Conservation (phyloP, 2,888 invertebrate genomes). For the Neoitamus cyanurus region DNA sequence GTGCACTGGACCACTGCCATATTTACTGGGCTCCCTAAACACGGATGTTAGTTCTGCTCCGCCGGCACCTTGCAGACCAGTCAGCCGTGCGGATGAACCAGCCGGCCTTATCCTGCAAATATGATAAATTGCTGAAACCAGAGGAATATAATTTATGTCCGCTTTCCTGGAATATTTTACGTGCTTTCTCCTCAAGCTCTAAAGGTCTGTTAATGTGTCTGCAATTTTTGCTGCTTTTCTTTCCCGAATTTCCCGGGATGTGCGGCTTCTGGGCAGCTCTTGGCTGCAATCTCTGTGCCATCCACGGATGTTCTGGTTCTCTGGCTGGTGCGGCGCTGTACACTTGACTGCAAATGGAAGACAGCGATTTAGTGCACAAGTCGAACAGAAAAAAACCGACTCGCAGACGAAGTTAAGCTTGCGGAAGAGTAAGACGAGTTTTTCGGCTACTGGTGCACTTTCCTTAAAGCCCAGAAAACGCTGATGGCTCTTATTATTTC, state of each 20-base stretch:
- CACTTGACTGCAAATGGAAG: conserved; percentile 18
- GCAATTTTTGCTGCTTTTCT: conserved; percentile 6
- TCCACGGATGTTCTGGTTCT: neutral
- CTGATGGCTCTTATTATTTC: neutral
- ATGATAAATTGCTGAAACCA: conserved; percentile 42
- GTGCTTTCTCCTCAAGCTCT: conserved; percentile 36
- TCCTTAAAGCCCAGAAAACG: neutral
- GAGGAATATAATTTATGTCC: conserved; percentile 36
- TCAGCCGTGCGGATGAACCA: conserved; percentile 15
- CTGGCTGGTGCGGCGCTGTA: neutral
- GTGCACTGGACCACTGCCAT: conserved; percentile 1
- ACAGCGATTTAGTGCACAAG: conserved; percentile 18
- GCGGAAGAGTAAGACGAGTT: conserved; percentile 37
- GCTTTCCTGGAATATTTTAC: conserved; percentile 45
- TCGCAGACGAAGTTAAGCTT: conserved; percentile 26
- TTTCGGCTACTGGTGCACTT: neutral
- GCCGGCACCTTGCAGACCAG: neutral
- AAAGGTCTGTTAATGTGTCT: conserved; percentile 38
- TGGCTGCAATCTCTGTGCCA: neutral
- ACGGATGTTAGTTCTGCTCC: neutral
- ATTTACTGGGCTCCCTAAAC: neutral
- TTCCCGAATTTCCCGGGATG: neutral
- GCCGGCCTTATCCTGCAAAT: conserved; percentile 17
- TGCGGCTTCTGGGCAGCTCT: neutral
- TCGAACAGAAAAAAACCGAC: conserved; percentile 4